phyloP scores from a whole-genome alignment of 2,888 invertebrate genomes.

The Dryocosmus kuriphilus region DNA sequence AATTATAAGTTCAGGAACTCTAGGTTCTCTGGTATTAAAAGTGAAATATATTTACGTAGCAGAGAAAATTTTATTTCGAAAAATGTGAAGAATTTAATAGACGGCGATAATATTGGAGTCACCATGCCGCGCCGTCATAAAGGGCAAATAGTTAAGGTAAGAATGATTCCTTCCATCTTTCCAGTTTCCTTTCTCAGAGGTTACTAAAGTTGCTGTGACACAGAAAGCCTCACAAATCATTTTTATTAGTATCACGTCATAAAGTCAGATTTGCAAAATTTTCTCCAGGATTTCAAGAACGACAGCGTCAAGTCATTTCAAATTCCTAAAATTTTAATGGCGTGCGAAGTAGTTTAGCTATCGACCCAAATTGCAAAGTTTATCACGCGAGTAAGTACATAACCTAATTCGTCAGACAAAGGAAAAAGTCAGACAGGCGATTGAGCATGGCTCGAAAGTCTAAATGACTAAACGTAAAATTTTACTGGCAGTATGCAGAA shows the following conservation, averaged over 20 bases:
- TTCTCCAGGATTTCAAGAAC: conserved; percentile 3
- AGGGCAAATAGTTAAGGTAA: background rate
- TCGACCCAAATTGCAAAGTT: background rate
- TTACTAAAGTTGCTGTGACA: background rate
- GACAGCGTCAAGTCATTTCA: background rate
- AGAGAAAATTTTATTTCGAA: too few species aligned
- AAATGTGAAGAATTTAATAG: too few species aligned
- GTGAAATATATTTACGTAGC: too few species aligned
- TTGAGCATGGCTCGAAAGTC: background rate
- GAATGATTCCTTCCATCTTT: background rate
- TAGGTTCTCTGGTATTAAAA: too few species aligned
- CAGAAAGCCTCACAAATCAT: background rate
- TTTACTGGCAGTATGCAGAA: background rate
- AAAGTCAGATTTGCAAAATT: background rate
- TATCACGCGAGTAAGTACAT: conserved; percentile 10
- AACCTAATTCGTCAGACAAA: conserved; percentile 15
- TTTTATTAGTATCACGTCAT: conserved; percentile 13
- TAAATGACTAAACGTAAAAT: background rate
- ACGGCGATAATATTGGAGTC: too few species aligned
- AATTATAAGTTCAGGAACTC: too few species aligned
- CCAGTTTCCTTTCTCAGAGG: too few species aligned
- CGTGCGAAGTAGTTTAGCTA: background rate
- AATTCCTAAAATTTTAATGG: background rate
- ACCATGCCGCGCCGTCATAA: conserved; percentile 1
- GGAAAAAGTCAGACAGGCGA: conserved; percentile 11